Conservation (phyloP, 2,797 vertebrate genomes). For the Pseudochaenichthys georgianus region DNA sequence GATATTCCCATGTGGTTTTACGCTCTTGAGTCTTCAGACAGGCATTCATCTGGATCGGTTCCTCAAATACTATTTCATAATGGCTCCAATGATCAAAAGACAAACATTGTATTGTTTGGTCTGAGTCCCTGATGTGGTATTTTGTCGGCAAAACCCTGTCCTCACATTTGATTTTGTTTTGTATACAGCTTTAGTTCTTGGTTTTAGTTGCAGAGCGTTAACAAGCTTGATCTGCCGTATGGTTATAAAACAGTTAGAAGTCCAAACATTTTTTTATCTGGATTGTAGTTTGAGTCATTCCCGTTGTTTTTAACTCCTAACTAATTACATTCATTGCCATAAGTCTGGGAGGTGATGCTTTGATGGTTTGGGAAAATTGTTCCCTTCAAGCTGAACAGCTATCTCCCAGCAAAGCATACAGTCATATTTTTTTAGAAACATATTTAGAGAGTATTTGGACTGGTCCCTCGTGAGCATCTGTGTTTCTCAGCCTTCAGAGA, state of each 20-base stretch:
- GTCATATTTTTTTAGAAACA: conserved; percentile 21
- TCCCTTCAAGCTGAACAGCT: conserved; percentile 14
- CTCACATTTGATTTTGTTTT: conserved; percentile 16
- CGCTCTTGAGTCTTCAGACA: conserved; percentile 2
- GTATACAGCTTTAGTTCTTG: conserved; percentile 26
- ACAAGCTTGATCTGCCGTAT: conserved; percentile 54
- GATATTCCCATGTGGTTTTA: not conserved
- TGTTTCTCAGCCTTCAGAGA: conserved; percentile 57
- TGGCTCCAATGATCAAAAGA: conserved; percentile 27
- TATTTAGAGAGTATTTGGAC: conserved; percentile 51
- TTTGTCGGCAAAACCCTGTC: conserved; percentile 18
- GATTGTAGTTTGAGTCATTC: conserved; percentile 16
- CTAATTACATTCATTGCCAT: conserved; percentile 44
- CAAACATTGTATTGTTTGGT: conserved; percentile 23
- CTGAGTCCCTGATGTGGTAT: conserved; percentile 3
- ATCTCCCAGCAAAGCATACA: conserved; percentile 8
- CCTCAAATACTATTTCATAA: conserved; percentile 18
- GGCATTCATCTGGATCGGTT: conserved; percentile 3
- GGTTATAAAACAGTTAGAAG: conserved; percentile 41
- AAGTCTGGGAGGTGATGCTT: conserved; percentile 35
- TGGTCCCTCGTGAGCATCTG: conserved; percentile 60
- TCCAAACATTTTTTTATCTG: conserved; percentile 15
- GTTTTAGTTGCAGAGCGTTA: conserved; percentile 34
- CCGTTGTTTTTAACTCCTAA: not conserved
- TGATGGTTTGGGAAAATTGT: conserved; percentile 36